Evolutionary conservation across 2,113 vertebrate genomes (phyloP).

Genomic region (Lycocorax pyrrhopterus): DNA sequence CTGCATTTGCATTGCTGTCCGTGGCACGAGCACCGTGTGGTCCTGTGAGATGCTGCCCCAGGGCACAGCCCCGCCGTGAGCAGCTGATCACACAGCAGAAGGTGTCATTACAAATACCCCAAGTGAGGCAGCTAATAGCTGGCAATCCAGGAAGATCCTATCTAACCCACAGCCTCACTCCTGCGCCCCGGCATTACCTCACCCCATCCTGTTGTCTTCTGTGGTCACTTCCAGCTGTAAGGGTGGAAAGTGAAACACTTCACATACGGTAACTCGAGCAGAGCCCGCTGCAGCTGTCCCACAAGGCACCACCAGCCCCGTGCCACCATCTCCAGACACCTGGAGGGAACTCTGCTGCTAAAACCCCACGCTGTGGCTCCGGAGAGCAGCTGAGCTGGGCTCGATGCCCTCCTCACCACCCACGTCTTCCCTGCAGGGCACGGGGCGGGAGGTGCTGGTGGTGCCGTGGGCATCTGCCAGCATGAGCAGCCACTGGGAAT

Average conservation of each 20-base stretch:
- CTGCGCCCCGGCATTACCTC: neutral
- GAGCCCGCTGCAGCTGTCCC: neutral
- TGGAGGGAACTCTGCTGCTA: neutral
- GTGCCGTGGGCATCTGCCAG: neutral
- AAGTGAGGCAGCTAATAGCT: neutral
- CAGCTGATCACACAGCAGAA: neutral
- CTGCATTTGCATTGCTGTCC: neutral
- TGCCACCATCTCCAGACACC: neutral
- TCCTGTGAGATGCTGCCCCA: neutral
- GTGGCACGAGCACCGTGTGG: neutral
- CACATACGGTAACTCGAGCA: neutral
- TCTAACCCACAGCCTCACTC: neutral
- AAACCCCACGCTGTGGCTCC: neutral
- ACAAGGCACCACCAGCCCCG: neutral
- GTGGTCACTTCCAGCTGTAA: neutral
- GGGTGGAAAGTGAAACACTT: neutral
- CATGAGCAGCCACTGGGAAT: neutral
- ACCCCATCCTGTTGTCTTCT: neutral
- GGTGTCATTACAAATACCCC: neutral
- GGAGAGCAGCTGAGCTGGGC: neutral
- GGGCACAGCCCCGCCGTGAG: neutral
- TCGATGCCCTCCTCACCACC: neutral
- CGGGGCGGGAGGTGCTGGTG: neutral
- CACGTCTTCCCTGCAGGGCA: neutral
- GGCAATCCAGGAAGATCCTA: neutral